These are phyloP conservation scores for Calameuta filiformis DNA, from an alignment of 2,888 invertebrate genomes.

Conservation along the genomic window DNA sequence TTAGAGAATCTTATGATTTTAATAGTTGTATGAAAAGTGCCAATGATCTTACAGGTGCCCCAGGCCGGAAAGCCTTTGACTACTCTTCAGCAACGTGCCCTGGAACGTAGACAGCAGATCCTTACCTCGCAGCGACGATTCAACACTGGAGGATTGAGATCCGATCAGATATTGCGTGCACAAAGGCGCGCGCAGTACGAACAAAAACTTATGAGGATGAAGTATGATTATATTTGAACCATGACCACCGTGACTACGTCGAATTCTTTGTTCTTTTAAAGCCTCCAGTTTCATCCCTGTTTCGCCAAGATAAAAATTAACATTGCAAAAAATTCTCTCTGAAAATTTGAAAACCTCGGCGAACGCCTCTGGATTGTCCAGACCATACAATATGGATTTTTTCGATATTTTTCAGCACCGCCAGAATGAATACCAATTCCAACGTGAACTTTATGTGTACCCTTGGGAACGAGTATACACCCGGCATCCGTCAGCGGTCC, in stretches of 20 bases:
- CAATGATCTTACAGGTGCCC: constrained; percentile 36
- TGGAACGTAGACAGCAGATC: constrained; percentile 53
- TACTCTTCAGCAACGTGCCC: constrained; percentile 48
- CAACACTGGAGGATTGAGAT: constrained; percentile 53
- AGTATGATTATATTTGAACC: constrained; percentile 41
- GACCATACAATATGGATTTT: not conserved
- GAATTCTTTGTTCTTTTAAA: not conserved
- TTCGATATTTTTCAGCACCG: constrained; percentile 42
- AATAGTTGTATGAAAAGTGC: not conserved
- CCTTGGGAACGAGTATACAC: constrained; percentile 40
- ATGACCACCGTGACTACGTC: not conserved
- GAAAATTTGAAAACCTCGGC: not conserved
- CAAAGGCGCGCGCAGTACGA: constrained; percentile 59
- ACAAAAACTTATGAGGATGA: constrained; percentile 60
- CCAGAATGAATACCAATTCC: constrained; percentile 44
- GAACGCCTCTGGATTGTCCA: not conserved
- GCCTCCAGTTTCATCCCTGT: not conserved
- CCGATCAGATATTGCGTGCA: constrained; percentile 59
- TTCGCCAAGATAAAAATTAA: not conserved
- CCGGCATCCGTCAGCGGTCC: constrained; percentile 41
- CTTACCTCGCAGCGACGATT: constrained; percentile 53
- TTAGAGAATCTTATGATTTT: constrained; percentile 1
- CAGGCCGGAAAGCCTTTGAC: constrained; percentile 46
- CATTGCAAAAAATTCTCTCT: not conserved
- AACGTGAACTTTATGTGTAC: constrained; percentile 57